phyloP scores from a whole-genome alignment of 2,797 vertebrate species.

The Arctocebus calabarensis region DNA sequence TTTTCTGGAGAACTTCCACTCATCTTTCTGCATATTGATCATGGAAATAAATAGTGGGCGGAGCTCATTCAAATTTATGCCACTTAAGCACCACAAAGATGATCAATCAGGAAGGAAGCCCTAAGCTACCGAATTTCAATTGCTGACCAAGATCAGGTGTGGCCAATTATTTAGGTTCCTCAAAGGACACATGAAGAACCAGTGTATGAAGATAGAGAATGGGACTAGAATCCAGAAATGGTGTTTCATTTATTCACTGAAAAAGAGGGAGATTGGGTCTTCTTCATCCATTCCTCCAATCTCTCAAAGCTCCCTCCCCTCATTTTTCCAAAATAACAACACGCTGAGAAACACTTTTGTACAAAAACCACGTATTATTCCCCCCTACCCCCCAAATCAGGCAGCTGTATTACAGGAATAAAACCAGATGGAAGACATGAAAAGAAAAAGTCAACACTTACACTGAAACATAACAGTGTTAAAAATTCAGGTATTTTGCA shows the following conservation, averaged over 20 bases:
- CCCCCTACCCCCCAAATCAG: constrained; percentile 83
- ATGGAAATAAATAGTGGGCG: neutral
- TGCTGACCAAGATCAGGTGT: neutral
- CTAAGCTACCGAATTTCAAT: neutral
- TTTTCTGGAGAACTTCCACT: neutral
- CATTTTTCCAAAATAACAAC: constrained; percentile 58
- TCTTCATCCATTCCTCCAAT: constrained; percentile 50
- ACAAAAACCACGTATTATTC: constrained; percentile 86
- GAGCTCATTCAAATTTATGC: neutral
- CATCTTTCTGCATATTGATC: neutral
- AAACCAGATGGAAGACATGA: constrained; percentile 81
- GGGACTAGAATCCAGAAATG: constrained; percentile 63
- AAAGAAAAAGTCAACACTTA: constrained; percentile 79
- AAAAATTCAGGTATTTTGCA: constrained; percentile 72
- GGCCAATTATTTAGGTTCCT: neutral
- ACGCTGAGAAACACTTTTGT: constrained; percentile 79
- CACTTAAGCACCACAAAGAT: neutral
- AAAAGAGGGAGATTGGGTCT: constrained; percentile 57
- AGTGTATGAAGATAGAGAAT: constrained; percentile 44
- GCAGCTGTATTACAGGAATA: constrained; percentile 82
- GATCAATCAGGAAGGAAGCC: neutral
- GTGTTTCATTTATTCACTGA: constrained; percentile 72
- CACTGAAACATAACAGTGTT: constrained; percentile 79
- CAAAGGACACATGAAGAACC: neutral
- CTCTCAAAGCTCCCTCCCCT: constrained; percentile 51